Base-by-base conservation (phyloP, 2,888 invertebrate species). In the Taenaris catops region DNA sequence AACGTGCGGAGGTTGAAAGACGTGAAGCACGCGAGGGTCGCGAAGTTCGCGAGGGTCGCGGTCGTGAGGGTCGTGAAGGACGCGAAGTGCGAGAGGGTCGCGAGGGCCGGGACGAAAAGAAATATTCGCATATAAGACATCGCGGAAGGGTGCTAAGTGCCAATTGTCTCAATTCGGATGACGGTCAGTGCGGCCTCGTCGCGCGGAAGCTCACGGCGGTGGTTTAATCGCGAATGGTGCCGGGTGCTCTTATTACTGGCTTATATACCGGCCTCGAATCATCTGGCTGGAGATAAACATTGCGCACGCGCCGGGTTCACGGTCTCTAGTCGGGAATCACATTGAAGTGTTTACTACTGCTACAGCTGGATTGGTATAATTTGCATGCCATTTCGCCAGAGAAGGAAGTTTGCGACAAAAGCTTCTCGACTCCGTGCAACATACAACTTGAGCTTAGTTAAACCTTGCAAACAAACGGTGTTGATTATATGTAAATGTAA, bases 231-330 rank as follows among this genome's bases (percentile, higher is more conserved):
- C 78, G 79, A 86, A 80, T 84, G 84, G 67, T 80, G 75, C 64
- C 78, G 74, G 76, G 72, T 75, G 72, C 60, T 69, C 72, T 59
- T 58, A 60, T 56, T 62, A 63, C 53, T 58, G 61, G 63, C 63
- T 83, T 86, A 79, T 84, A 86, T 83, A 84, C 72, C 74, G 81
- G 81, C 84, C 84, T 86, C 84, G 84, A 66, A 66, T 74, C 79
- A 76, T 80, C 81, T 75, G 75, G 67, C 73, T 60, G 62, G 72
- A 61, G 54, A 68, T 65, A 66, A 66, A 70, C 67, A 63, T 57
- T 61, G 63, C 71, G 73, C 63, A 59, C 55, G 69, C 69, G 51
- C 67, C 55, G 74, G 74, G 84, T 84, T 86, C 84, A 86, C 71
- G 84, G 84, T 71, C 75, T 49, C 42, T 62, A 67, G 75, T 76